A percentile compares a stretch with the other conserved stretches of the same genome.
phyloP scores from a whole-genome alignment of 2,888 invertebrate species.

The Epinotia nisella region DNA sequence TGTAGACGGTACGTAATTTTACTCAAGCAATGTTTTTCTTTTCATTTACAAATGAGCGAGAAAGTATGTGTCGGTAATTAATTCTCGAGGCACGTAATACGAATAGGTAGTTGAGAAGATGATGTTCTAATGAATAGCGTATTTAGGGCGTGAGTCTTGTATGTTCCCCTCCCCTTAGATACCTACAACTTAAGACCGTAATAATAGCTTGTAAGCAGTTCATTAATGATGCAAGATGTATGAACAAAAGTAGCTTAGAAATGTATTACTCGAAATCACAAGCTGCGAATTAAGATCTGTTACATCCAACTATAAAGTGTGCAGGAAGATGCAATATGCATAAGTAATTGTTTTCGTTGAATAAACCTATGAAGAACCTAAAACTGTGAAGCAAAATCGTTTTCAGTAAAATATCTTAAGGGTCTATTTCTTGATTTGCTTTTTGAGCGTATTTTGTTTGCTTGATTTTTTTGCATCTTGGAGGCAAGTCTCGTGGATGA shows the following conservation, averaged over 20 bases:
- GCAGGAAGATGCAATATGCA: not conserved
- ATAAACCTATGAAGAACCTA: no score
- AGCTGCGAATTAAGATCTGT: no score
- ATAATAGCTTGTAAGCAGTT: not conserved
- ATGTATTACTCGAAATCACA: no score
- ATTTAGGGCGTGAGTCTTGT: not conserved
- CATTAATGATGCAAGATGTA: not conserved
- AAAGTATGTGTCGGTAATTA: conserved; percentile 2
- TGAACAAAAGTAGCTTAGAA: not conserved
- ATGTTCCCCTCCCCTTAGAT: not conserved
- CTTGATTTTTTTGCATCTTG: not conserved
- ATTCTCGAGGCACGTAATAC: not conserved
- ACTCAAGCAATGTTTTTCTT: conserved; percentile 6
- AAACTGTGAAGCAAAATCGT: no score
- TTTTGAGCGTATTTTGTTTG: conserved; percentile 5
- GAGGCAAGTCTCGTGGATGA: not conserved
- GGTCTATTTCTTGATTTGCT: not conserved
- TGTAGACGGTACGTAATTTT: not conserved
- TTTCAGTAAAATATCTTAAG: no score
- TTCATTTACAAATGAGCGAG: not conserved
- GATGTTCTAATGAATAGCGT: conserved; percentile 5
- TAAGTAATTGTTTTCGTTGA: no score
- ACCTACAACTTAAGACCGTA: not conserved
- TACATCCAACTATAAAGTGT: not conserved
- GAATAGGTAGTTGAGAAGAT: conserved; percentile 1